Base-by-base conservation (phyloP, 2,113 vertebrate species). In the Chlamydotis undulata region DNA sequence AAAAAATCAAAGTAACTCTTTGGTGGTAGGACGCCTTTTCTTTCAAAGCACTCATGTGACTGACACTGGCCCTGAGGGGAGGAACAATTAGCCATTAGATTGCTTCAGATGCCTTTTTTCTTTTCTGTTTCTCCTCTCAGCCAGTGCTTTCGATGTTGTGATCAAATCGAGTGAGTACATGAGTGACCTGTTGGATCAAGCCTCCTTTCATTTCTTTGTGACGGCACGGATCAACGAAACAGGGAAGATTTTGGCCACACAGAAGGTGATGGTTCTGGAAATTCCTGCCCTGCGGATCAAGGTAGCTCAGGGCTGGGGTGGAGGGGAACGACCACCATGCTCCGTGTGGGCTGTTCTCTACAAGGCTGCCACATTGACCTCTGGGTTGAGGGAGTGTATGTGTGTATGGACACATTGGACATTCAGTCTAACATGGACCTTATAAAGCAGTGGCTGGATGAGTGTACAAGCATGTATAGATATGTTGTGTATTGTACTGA, bases 201-300 rank as follows among this genome's bases (percentile, higher is more conserved):
- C 98, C 12, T 98, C 98, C 93, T 98, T 99, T 49, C 97, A 99
- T 93, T 99, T 99, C 96, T 99, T 99, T 14, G 97, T 98, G 70
- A 99, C 99, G 0, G 99, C 99, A 0, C 98, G 98, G 25, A 97
- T 99, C 82, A 97, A 98, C 1, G 98, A 99, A 97, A 99, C 98
- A 0, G 96, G 95, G 10, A 98, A 98, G 83, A 98, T 99, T 65
- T 64, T 99, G 96, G 98, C 98, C 2, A 83, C 94, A 65, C 99
- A 99, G 98, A 99, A 98, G 91, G 96, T 98, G 0, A 24, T 97
- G 6, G 52, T 96, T 16, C 97, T 99, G 94, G 98, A 94, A 67
- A 98, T 98, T 57, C 99, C 99, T 60, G 85, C 96, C 81, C 88
- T 99, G 89, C 78, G 10, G 45, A 92, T 99, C 53, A 98, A 98